Evolutionary conservation across 53 echinoderm and acorn worm genomes (phyloP), one percentile per base, ranked within the genome.

Genomic region (Paracentrotus lividus): DNA sequence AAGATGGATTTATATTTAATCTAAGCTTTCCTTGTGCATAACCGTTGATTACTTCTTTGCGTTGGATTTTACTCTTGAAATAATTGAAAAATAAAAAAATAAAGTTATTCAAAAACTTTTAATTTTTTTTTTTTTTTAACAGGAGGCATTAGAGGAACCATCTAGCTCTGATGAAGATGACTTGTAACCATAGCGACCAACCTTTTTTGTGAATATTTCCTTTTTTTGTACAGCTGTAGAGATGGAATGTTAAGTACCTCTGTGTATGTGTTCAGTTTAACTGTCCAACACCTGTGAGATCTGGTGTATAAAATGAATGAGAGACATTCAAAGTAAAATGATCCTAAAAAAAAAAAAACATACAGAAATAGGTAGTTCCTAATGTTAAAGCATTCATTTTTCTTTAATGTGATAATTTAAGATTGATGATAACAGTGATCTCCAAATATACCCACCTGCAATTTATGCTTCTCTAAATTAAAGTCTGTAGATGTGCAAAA

Each of bases 121-220:
- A 6, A 2, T 60, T 20, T 31, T 43, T 67, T 93, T 89, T 26
- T 52, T 95, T 86, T 84, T 23, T 68, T 93, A 85, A 29, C 95
- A 98, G 98, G 97, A 98, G 89, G 94, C 98, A 69, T 91, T 98
- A 88, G 98, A 95, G 78, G 98, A 98, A 90, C 95, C 97, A 18
- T 97, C 97, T 36, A 97, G 97, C 92, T 98, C 98, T 34, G 98
- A 98, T 92, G 98, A 98, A 45, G 98, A 98, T 75, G 98, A 98
- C 72, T 90, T 97, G 93, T 98, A 90, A 86, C 86, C 86, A 34
- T 33, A 31, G 44, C 81, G 31, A 54, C 55, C 18, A 26, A 6
- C 16, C 51, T 14, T 52, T 8, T 14, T 18, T 86, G 86, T 86
- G 86, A 86, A 86, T 86, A 86, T 49, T 86, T 86, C 86, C 86